Base-by-base conservation (phyloP, 2,888 invertebrate species). In the Tinea pellionella region DNA sequence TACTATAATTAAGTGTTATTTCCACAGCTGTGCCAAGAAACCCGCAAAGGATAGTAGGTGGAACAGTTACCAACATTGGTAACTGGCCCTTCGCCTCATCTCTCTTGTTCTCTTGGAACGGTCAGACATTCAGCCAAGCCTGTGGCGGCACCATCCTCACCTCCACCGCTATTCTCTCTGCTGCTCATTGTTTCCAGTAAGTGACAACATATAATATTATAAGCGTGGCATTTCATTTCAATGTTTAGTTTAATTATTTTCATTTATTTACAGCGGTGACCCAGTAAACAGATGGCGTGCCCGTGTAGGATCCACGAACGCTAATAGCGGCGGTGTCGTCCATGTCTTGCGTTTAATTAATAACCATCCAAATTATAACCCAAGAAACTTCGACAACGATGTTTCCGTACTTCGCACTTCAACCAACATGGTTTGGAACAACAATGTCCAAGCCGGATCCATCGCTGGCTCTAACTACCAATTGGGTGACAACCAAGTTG, bases 161-260 rank as follows among this genome's bases (percentile, higher is more conserved):
- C 63, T 66, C 64, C 32, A 65, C 71, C 57, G 64, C 72, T 7
- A 32, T 77, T n/a, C 64, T 77, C 2, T 65, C 72, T 0, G 74
- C 74, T 53, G 76, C 73, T 58, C 74, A 74, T 56, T 76, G 77
- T 60, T 61, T 64, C 7, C 0, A 30, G 77, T 75, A 69, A 66
- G 69, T 66, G 30, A 41, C 41, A 47, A 47, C 13, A 16, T 9
- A 13, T 47, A 47, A 42, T 42, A 13, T 42, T n/a, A n/a, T 41
- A 47, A 47, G 2, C 6, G 13, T 47, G n/a, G 4, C 6, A n/a
- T 16, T 15, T 15, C 2, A 11, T 29, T 19, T 55, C 13, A 18
- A 3, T 55, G n/a, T 19, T 53, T 12, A 53, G 12, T 42, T 42
- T 42, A 42, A 9, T n/a, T 42, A 42, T 42, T 42, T 42, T 30